Evolutionary conservation across 2,113 vertebrate genomes (phyloP).

Genomic region (Nibea albiflora): DNA sequence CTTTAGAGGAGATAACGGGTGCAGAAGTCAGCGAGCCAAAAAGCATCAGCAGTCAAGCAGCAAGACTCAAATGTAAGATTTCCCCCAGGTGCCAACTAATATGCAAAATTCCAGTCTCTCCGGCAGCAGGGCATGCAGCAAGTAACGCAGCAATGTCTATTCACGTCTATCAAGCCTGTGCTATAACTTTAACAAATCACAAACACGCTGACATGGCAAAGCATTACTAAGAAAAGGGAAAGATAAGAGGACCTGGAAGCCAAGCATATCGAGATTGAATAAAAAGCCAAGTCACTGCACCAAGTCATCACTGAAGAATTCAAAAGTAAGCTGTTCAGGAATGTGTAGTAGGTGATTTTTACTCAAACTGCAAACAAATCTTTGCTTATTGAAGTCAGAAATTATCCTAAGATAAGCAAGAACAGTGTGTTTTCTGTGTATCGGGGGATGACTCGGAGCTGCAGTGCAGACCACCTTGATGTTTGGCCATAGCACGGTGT

Average conservation of each 20-base stretch:
- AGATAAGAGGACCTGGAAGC: not conserved
- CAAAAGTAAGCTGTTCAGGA: conserved; percentile 9
- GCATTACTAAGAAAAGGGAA: not conserved
- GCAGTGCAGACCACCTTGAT: conserved; percentile 9
- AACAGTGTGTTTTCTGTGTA: conserved; percentile 41
- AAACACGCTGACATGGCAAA: not conserved
- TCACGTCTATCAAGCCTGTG: not conserved
- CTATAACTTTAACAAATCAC: conserved; percentile 13
- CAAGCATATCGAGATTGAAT: conserved; percentile 5
- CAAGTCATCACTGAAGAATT: conserved; percentile 14
- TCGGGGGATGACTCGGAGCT: conserved; percentile 14
- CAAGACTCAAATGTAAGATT: conserved; percentile 5
- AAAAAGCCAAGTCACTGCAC: conserved; percentile 23
- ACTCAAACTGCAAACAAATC: conserved; percentile 2
- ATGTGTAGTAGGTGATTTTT: not conserved
- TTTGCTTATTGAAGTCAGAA: conserved; percentile 23
- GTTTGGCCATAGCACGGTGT: not conserved
- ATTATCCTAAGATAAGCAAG: conserved; percentile 26
- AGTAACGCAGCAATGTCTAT: conserved; percentile 2
- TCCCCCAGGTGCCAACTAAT: conserved; percentile 8
- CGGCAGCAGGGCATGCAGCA: conserved; percentile 16
- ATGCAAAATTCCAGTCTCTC: not conserved
- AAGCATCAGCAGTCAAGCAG: conserved; percentile 16
- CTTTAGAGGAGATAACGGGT: not conserved
- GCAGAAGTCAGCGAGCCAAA: not conserved